A percentile compares a stretch with the other conserved stretches of the same genome.
phyloP scores from a whole-genome alignment of 2,888 invertebrate genomes.

The Morpho achilles region DNA sequence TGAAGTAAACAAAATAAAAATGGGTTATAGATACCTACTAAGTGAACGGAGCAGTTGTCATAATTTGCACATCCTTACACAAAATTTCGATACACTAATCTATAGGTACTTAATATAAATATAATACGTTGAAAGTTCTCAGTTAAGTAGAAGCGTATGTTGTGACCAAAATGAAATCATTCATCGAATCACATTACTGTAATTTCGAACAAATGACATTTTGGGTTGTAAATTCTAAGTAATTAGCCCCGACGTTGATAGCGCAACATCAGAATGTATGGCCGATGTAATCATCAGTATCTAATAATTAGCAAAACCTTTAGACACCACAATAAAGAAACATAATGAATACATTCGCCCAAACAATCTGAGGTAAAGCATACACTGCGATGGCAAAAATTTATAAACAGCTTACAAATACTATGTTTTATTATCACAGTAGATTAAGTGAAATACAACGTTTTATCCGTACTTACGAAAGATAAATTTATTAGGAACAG shows the following conservation, averaged over 20 bases:
- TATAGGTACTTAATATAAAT: constrained; percentile 70
- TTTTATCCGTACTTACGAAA: constrained; percentile 44
- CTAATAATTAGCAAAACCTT: constrained; percentile 1
- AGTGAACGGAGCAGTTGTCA: constrained; percentile 61
- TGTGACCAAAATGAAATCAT: constrained; percentile 55
- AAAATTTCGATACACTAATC: constrained; percentile 66
- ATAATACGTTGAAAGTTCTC: constrained; percentile 74
- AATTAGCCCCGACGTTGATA: constrained; percentile 41
- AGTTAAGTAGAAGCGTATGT: constrained; percentile 75
- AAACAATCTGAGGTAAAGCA: constrained; percentile 54
- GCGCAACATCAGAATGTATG: constrained; percentile 52
- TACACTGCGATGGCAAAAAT: constrained; percentile 36
- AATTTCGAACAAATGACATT: constrained; percentile 27
- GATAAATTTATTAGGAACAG: constrained; percentile 68
- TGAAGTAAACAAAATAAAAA: constrained; percentile 38
- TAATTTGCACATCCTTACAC: constrained; percentile 67
- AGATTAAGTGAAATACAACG: constrained; percentile 63
- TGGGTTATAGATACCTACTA: constrained; percentile 41
- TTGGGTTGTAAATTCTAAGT: constrained; percentile 24
- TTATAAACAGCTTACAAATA: constrained; percentile 28
- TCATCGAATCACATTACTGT: constrained; percentile 41
- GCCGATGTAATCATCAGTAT: constrained; percentile 36
- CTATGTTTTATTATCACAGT: constrained; percentile 43
- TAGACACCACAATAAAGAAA: constrained; percentile 1
- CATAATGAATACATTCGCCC: constrained; percentile 35